phyloP scores from a whole-genome alignment of 1,140 invertebrate species.

The Acyrthosiphon pisum region DNA sequence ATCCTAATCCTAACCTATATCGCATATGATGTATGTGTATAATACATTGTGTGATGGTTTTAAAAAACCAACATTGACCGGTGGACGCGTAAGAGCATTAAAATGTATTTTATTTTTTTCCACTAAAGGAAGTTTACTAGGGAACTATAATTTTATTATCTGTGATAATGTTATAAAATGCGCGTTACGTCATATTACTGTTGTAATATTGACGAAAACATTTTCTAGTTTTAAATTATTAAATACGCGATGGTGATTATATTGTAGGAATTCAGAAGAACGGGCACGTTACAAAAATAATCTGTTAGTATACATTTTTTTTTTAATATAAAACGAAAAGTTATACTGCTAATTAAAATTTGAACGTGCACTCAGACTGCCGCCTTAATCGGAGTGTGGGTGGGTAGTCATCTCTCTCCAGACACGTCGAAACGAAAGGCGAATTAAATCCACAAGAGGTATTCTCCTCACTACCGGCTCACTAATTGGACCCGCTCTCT shows the following conservation, averaged over 20 bases:
- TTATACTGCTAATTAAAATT: background rate
- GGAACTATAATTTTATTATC: no score
- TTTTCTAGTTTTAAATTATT: no score
- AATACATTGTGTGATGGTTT: background rate
- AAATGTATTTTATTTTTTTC: no score
- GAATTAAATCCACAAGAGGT: background rate
- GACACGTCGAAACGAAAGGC: background rate
- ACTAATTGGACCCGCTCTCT: background rate
- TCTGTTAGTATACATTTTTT: background rate
- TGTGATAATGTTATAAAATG: no score
- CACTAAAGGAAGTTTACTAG: no score
- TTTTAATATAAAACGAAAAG: background rate
- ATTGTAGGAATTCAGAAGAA: no score
- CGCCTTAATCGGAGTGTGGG: no score
- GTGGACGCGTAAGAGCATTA: no score
- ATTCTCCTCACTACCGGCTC: background rate
- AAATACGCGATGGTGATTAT: no score
- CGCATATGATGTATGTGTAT: background rate
- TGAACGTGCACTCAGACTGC: background rate
- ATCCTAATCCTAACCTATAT: no score
- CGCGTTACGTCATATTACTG: no score
- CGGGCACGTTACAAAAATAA: background rate
- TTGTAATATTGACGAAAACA: no score
- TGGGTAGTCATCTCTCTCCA: background rate
- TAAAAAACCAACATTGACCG: background rate